Evolutionary conservation across 2,888 invertebrate species (phyloP).

Genomic region (Endomychus coccineus): DNA sequence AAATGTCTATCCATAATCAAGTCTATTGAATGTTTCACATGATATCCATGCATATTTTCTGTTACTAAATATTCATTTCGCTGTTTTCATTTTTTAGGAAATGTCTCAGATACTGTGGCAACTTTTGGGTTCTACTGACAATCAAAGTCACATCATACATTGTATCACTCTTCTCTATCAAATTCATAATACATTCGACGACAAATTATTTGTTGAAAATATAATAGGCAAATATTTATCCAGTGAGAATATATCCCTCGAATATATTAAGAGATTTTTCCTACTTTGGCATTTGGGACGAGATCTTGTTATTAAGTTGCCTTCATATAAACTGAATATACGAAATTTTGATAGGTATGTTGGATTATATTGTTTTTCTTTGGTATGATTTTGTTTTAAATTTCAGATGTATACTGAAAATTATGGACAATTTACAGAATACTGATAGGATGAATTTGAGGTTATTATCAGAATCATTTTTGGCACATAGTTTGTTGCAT

Average conservation of each 20-base stretch:
- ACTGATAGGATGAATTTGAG: constrained; percentile 51
- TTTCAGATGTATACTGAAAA: constrained; percentile 62
- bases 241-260: constrained; percentile 45
- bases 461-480: constrained; percentile 66
- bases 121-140: constrained; percentile 52
- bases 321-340: constrained; percentile 39
- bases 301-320: constrained; percentile 52
- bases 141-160: constrained; percentile 51
- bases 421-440: constrained; percentile 60
- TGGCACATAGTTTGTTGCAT: constrained; percentile 62
- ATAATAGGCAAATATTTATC: constrained; percentile 53
- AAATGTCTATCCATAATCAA: too few relatives aligned
- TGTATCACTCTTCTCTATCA: constrained; percentile 68
- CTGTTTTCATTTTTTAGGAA: constrained; percentile 41
- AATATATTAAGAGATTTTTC: constrained; percentile 57
- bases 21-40: too few relatives aligned
- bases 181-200: constrained; percentile 62
- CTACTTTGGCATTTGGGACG: constrained; percentile 72
- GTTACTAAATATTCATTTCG: neutral
- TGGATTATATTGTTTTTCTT: too few relatives aligned
- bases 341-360: constrained; percentile 56
- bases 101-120: constrained; percentile 66
- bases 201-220: constrained; percentile 57
- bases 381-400: constrained; percentile 14
- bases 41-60: too few relatives aligned